Percentiles rank a stretch among this genome's conserved stretches.
These are phyloP conservation scores for Drosophila takahashii DNA, from an alignment of 1,140 invertebrate genomes.

Conservation along the genomic window DNA sequence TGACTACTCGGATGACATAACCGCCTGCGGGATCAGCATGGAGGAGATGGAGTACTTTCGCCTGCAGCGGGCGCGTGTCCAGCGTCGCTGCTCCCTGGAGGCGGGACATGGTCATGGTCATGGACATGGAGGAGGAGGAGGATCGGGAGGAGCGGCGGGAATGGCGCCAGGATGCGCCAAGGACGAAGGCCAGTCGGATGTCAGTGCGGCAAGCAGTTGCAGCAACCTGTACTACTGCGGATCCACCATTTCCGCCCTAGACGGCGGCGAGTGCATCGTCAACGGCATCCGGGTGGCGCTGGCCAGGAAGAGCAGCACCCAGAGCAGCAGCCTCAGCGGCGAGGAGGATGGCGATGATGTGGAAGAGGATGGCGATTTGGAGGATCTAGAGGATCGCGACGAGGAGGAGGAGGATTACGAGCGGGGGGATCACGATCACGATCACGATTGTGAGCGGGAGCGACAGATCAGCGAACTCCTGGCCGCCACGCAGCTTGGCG, in stretches of 20 bases:
- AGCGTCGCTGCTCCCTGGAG: constrained; percentile 79
- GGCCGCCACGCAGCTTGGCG: constrained; percentile 65
- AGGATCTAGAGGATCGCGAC: constrained; percentile 19
- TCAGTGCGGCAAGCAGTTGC: constrained; percentile 88
- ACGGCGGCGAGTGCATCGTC: constrained; percentile 85
- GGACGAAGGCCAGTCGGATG: constrained; percentile 85
- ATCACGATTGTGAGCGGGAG: constrained; percentile 27
- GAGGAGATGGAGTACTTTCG: constrained; percentile 89
- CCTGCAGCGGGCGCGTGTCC: constrained; percentile 83
- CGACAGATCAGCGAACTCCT: constrained; percentile 63
- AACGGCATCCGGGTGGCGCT: constrained; percentile 84
- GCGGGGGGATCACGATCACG: constrained; percentile 13
- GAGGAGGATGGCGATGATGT: constrained; percentile 86
- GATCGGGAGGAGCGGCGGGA: constrained; percentile 20
- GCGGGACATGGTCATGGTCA: constrained; percentile 50
- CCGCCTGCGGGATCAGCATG: constrained; percentile 87
- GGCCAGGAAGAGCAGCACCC: constrained; percentile 87
- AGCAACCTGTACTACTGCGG: constrained; percentile 87
- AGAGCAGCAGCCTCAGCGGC: constrained; percentile 89
- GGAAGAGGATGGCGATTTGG: constrained; percentile 19
- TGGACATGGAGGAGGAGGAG: constrained; percentile 23
- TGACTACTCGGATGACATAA: constrained; percentile 91
- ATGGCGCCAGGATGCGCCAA: constrained; percentile 46
- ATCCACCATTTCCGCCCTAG: constrained; percentile 86
- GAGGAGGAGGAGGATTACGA: constrained; percentile 14